phyloP scores from a whole-genome alignment of 37 sponge, comb jelly and placozoan genomes.

The Hormiphora californensis region DNA sequence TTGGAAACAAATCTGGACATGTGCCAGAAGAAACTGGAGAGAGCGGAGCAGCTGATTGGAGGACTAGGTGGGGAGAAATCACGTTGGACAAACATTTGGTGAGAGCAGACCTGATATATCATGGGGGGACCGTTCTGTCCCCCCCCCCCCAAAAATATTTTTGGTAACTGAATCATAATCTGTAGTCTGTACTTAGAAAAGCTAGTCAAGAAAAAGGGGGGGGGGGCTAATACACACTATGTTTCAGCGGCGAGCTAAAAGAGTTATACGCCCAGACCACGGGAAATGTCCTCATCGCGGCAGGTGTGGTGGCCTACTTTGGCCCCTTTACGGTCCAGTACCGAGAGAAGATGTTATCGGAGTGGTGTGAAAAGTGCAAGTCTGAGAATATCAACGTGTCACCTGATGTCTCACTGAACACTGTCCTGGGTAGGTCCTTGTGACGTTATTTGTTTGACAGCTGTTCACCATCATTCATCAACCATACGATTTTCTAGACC shows the following conservation, averaged over 20 bases:
- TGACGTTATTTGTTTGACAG: neutral
- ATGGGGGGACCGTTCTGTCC: neutral
- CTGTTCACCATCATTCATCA: neutral
- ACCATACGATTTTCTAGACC: too few species aligned
- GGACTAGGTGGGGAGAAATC: slow-evolving; percentile 55
- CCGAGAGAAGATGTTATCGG: neutral
- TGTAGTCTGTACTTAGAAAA: neutral
- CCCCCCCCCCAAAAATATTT: neutral
- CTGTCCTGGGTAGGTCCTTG: neutral
- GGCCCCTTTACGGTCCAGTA: slow-evolving; percentile 56
- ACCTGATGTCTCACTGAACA: neutral
- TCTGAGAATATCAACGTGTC: slow-evolving; percentile 14
- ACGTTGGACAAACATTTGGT: slow-evolving; percentile 41
- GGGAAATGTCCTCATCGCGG: slow-evolving; percentile 40
- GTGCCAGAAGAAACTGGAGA: slow-evolving; percentile 42
- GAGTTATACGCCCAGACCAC: slow-evolving; percentile 36
- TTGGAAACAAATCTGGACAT: slow-evolving; percentile 35
- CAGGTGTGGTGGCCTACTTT: slow-evolving; percentile 53
- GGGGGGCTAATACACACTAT: neutral
- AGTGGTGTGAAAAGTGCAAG: slow-evolving; percentile 25
- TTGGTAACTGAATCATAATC: neutral
- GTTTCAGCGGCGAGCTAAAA: slow-evolving; percentile 11
- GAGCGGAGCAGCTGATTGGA: slow-evolving; percentile 54
- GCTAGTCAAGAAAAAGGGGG: neutral
- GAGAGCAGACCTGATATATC: neutral